Base-by-base conservation (phyloP, 2,888 invertebrate species). In the Drosophila colorata region DNA sequence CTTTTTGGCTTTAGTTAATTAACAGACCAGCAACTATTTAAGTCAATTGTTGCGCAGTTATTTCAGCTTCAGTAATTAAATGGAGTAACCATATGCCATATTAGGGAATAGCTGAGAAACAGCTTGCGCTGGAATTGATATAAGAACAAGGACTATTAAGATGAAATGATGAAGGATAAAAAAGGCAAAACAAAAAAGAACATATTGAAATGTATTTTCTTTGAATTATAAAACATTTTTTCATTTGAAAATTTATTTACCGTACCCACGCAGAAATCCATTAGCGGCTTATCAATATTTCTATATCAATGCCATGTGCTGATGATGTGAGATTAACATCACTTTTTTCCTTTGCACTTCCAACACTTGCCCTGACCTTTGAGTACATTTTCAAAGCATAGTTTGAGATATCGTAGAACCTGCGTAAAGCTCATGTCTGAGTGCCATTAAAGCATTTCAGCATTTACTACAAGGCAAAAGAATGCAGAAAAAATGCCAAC, bases 1-100 rank as follows among this genome's bases (percentile, higher is more conserved):
- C 37, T 41, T 28, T 8, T 18, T 40, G 52, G 16, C 20, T 41
- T 41, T 23, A 53, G 55, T 55, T 83, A 83, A 83, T 83, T 83
- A 83, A 80, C 66, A 47, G 46, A n/a, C 43, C 56, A 46, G 65
- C 59, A 78, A 58, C 63, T 55, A 13, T 43, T 43, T 43, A n/a
- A 23, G 8, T 37, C 43, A 55, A 61, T 70, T 59, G 25, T 33
- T 53, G 53, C 40, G 14, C 41, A 46, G 38, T 20, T 55, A 44
- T 37, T 41, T n/a, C 14, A 11, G 31, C 14, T 60, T 47, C 38
- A 46, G 43, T 66, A 79, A 82, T 83, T 80, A 69, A 67, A 59
- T 64, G 53, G 33, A 28, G 9, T 55, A 43, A 31, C 18, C 25
- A 18, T 28, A 9, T 40, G 9, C 8, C 8, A 41, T 48, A 35